Percentiles rank a stretch among this genome's conserved stretches.
Conservation (phyloP, 1,140 invertebrate genomes). For the Pantala flavescens region DNA sequence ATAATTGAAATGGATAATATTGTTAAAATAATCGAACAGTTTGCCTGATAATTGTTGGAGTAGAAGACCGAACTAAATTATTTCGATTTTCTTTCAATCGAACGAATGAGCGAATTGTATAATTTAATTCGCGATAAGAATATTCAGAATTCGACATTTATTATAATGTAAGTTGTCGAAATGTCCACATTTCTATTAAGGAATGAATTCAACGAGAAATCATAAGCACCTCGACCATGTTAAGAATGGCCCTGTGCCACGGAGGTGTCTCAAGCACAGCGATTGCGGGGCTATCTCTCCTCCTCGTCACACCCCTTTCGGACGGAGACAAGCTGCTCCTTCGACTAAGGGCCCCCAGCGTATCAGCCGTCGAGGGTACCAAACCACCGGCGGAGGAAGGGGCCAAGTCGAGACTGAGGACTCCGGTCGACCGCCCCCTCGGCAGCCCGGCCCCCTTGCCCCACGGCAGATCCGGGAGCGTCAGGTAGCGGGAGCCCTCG, state of each 20-base stretch:
- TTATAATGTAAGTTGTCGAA: no score
- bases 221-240: slow-evolving; percentile 37
- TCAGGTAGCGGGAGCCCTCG: slow-evolving; percentile 34
- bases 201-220: no score
- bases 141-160: no score
- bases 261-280: slow-evolving; percentile 33
- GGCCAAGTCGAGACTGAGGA: slow-evolving; percentile 26
- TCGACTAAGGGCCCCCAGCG: slow-evolving; percentile 28
- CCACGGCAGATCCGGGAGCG: slow-evolving; percentile 29
- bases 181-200: no score
- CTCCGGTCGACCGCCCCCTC: slow-evolving; percentile 28
- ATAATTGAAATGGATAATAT: no score
- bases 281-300: slow-evolving; percentile 32
- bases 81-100: no score
- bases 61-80: no score
- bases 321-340: slow-evolving; percentile 35
- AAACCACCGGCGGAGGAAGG: slow-evolving; percentile 27
- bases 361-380: slow-evolving; percentile 25
- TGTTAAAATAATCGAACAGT: no score
- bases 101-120: no score
- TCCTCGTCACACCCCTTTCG: slow-evolving; percentile 29
- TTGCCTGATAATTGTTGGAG: no score
- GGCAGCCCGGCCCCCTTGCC: slow-evolving; percentile 24
- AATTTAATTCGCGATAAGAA: no score
- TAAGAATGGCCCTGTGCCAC: slow-evolving; percentile 35